Evolutionary conservation across 2,888 invertebrate species (phyloP).

Genomic region (Cephonodes hylas): DNA sequence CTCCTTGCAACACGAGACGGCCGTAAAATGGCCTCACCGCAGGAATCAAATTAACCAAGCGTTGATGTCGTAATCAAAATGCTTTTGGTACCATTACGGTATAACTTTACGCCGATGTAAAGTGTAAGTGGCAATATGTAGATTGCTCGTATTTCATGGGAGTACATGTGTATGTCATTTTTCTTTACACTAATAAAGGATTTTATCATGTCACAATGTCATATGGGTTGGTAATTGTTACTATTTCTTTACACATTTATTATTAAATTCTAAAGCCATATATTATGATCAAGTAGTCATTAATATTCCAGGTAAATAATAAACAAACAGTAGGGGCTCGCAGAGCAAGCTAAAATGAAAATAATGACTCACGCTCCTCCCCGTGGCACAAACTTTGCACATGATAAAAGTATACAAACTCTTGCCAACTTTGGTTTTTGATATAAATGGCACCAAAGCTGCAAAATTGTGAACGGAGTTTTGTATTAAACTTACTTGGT

Average conservation of each 20-base stretch:
- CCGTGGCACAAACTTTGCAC: slow-evolving; percentile 24
- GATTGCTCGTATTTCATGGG: too few relatives aligned
- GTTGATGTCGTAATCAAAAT: neutral
- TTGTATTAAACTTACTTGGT: neutral
- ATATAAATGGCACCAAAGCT: slow-evolving; percentile 20
- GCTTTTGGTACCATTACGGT: neutral
- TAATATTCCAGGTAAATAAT: neutral
- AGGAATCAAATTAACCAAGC: neutral
- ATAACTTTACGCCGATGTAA: neutral
- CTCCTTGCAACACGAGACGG: neutral
- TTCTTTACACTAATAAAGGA: too few relatives aligned
- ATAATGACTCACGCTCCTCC: slow-evolving; percentile 27
- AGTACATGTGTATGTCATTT: too few relatives aligned
- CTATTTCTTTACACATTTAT: too few relatives aligned
- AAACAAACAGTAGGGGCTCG: neutral
- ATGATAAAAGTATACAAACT: slow-evolving; percentile 23
- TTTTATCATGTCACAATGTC: too few relatives aligned
- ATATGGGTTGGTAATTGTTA: too few relatives aligned
- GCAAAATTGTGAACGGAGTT: neutral
- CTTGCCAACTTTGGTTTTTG: slow-evolving; percentile 23
- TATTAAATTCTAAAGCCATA: too few relatives aligned
- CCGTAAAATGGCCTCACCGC: neutral
- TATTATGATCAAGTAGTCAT: neutral
- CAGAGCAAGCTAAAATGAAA: slow-evolving; percentile 25
- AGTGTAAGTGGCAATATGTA: neutral